Conservation (phyloP, 2,888 invertebrate genomes). For the Eubasilissa splendida region DNA sequence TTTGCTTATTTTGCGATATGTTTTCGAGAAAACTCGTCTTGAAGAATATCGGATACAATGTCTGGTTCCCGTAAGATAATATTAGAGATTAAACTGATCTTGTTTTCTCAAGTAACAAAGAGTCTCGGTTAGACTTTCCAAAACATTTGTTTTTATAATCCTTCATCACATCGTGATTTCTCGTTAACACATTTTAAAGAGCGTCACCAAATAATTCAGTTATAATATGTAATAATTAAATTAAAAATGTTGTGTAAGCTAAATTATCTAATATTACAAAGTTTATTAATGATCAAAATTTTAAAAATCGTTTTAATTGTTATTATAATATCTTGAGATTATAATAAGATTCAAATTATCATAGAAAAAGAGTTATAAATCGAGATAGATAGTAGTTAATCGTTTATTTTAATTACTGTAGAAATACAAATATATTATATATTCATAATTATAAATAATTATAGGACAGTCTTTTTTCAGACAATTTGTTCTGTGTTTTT, state of each 20-base stretch:
- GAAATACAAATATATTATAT: too few relatives aligned
- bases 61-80: neutral
- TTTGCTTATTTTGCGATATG: neutral
- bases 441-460: too few relatives aligned
- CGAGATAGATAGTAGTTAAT: too few relatives aligned
- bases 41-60: conserved; percentile 5
- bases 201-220: too few relatives aligned
- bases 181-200: neutral
- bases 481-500: too few relatives aligned
- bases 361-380: too few relatives aligned
- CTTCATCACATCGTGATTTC: neutral
- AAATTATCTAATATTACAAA: neutral
- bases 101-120: conserved; percentile 9
- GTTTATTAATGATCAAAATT: neutral
- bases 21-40: neutral
- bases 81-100: conserved; percentile 24
- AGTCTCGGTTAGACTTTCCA: neutral
- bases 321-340: conserved; percentile 6
- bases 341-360: neutral
- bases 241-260: neutral
- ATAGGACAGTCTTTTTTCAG: too few relatives aligned
- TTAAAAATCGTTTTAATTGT: neutral
- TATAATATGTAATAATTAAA: too few relatives aligned
- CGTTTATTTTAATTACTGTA: too few relatives aligned
- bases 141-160: conserved; percentile 19